A percentile compares a stretch with the other conserved stretches of the same genome.
These are phyloP conservation scores for Pomacea canaliculata DNA, from an alignment of 2,888 invertebrate species.

Conservation along the genomic window DNA sequence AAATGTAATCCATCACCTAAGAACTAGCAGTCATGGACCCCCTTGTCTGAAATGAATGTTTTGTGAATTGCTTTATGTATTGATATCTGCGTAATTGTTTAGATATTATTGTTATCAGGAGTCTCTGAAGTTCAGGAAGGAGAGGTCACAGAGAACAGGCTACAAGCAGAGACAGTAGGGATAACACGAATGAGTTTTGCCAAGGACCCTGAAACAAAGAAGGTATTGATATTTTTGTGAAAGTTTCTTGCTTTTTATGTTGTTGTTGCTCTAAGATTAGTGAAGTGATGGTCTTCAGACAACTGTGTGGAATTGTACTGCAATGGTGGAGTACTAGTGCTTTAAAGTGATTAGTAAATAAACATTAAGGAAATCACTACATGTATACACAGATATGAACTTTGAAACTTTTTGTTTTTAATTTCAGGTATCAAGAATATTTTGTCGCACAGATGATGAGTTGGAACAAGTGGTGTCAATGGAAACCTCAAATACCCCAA, in stretches of 20 bases:
- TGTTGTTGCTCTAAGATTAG: too few species aligned
- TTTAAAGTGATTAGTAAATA: too few species aligned
- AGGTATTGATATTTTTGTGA: slow-evolving; percentile 35
- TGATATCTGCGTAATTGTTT: too few species aligned
- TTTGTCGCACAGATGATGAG: slow-evolving; percentile 43
- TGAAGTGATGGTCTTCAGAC: too few species aligned
- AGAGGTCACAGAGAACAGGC: slow-evolving; percentile 40
- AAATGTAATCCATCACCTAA: too few species aligned
- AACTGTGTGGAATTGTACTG: too few species aligned
- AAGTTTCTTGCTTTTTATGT: too few species aligned
- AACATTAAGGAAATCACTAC: too few species aligned
- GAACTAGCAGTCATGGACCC: too few species aligned
- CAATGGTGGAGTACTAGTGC: too few species aligned
- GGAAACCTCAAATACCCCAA: slow-evolving; percentile 54
- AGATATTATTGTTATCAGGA: slow-evolving; percentile 39
- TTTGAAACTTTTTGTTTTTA: background rate
- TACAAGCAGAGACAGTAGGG: slow-evolving; percentile 49
- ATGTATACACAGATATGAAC: too few species aligned
- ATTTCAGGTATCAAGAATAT: slow-evolving; percentile 47
- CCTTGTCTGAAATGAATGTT: background rate
- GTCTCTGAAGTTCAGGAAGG: slow-evolving; percentile 58
- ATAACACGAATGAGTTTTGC: slow-evolving; percentile 58
- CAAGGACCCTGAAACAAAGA: slow-evolving; percentile 50
- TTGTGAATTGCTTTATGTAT: too few species aligned
- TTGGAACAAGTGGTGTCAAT: slow-evolving; percentile 55